phyloP scores from a whole-genome alignment of 2,888 invertebrate species.

The Orchesellides sinensis region DNA sequence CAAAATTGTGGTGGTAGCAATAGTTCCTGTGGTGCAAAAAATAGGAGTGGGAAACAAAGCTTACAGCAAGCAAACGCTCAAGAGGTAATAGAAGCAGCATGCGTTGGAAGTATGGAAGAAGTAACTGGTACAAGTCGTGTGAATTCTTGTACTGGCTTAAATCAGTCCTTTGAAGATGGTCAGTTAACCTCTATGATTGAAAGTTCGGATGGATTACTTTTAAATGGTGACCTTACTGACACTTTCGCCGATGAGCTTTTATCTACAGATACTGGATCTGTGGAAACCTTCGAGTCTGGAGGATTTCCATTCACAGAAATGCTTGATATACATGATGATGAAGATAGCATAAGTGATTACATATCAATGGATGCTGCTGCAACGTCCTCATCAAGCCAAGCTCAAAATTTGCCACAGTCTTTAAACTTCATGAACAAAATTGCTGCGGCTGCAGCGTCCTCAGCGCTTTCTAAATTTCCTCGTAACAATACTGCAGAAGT shows the following conservation, averaged over 20 bases:
- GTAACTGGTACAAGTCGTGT: no score
- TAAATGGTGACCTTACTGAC: slow-evolving; percentile 14
- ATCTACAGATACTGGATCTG: slow-evolving; percentile 28
- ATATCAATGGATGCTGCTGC: slow-evolving; percentile 68
- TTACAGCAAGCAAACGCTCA: neutral
- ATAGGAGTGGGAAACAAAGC: slow-evolving; percentile 38
- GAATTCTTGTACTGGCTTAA: no score
- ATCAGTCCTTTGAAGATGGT: no score
- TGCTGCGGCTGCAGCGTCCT: slow-evolving; percentile 29
- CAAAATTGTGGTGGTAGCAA: slow-evolving; percentile 24
- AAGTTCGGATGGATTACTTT: slow-evolving; percentile 4
- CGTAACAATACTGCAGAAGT: neutral
- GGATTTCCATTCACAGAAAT: slow-evolving; percentile 21
- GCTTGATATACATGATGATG: slow-evolving; percentile 59
- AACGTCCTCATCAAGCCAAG: slow-evolving; percentile 15
- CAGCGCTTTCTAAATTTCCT: neutral
- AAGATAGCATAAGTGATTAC: slow-evolving; percentile 72
- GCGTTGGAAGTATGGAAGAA: neutral
- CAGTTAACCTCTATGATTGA: neutral
- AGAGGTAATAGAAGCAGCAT: neutral
- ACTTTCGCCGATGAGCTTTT: slow-evolving; percentile 37
- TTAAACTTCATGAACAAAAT: slow-evolving; percentile 45
- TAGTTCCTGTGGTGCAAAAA: slow-evolving; percentile 50
- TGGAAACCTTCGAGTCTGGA: slow-evolving; percentile 26
- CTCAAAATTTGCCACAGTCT: slow-evolving; percentile 15